These are phyloP conservation scores for Bufotes viridis DNA, from an alignment of 2,797 vertebrate species.

Conservation along the genomic window DNA sequence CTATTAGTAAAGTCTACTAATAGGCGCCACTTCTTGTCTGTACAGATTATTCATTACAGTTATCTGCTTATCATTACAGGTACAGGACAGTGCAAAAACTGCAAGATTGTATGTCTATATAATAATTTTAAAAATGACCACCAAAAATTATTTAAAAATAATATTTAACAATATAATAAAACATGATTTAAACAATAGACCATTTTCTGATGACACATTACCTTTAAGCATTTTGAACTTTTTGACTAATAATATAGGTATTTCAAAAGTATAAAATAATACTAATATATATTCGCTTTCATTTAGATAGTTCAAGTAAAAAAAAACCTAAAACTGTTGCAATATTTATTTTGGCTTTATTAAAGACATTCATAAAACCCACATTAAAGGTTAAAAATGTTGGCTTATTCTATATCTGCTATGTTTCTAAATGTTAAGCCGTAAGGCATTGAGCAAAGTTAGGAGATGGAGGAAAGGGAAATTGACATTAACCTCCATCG, in stretches of 20 bases:
- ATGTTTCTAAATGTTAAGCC: conserved; percentile 62
- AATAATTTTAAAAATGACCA: no score
- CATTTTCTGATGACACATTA: no score
- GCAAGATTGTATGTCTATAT: no score
- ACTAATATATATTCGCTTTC: conserved; percentile 31
- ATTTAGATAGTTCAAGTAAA: conserved; percentile 35
- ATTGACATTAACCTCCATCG: conserved; percentile 59
- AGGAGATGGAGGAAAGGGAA: conserved; percentile 54
- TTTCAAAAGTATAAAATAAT: conserved; percentile 17
- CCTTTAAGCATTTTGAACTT: background rate
- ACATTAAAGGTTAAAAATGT: conserved; percentile 59
- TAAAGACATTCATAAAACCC: conserved; percentile 52
- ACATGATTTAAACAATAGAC: no score
- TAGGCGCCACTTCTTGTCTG: no score
- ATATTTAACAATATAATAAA: no score
- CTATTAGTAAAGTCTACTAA: no score
- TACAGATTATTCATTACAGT: no score
- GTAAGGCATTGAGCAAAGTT: conserved; percentile 53
- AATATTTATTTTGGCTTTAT: conserved; percentile 55
- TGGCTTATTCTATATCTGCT: conserved; percentile 53
- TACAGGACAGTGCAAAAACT: no score
- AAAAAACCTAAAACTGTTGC: conserved; percentile 14
- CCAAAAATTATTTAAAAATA: no score
- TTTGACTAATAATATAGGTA: conserved; percentile 19
- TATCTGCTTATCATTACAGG: no score